Base-by-base conservation (phyloP, 2,888 invertebrate genomes). In the Diaprepes abbreviatus region DNA sequence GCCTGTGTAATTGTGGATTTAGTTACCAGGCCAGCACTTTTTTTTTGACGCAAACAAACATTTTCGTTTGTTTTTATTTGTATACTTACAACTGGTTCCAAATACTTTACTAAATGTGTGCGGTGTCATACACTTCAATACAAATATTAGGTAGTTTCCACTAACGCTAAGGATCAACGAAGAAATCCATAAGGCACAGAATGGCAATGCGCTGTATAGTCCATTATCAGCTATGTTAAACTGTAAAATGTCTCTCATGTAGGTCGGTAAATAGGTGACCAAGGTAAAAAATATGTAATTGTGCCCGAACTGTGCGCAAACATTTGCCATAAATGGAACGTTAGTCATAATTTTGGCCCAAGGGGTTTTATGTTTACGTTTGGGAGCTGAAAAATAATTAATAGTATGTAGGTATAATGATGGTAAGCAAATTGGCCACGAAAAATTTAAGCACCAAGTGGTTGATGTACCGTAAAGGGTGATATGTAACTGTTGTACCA, bases 261-360 rank as follows among this genome's bases (percentile, higher is more conserved):
- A 90, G 72, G 89, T 89, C 0, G 90, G 90, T 5, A 90, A 82
- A 76, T 89, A 89, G 0, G 89, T 89, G 35, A 90, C 86, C 85
- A 90, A 87, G 1, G 89, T 89, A 79, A 89, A 89, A 76, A 89
- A 88, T 3, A 89, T 89, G 86, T 88, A 90, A 75, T 89, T 89
- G 79, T 90, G 90, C 5, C 88, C 88, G 73, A 88, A 84, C 85
- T 91, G 91, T 71, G 91, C 92, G 50, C 87, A 87, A 10, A 92
- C 88, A 14, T 92, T 59, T 1, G 74, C 76, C 75, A 73, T 76
- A 19, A 70, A 64, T 16, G 74, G 71, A n/a, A 68, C 63, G 9
- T 72, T 73, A 1, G 62, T 63, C 10, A 74, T 24, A 16, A 75
- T 73, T 5, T 21, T 52, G 21, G 38, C 62, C 75, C 75, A 75